Evolutionary conservation across 2,888 invertebrate species (phyloP), one percentile per base, ranked within the genome.

Genomic region (Nysson spinosus): DNA sequence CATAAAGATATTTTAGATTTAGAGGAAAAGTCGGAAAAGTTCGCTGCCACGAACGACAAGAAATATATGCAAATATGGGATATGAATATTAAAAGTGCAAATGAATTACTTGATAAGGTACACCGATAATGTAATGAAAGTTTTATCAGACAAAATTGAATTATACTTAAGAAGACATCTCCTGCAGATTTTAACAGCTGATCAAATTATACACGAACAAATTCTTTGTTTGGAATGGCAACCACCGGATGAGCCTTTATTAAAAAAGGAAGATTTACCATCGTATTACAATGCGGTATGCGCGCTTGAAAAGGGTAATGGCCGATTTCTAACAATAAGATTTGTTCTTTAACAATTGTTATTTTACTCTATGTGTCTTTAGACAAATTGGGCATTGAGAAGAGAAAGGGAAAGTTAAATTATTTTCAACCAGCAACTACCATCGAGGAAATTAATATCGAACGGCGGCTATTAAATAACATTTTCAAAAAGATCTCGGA

Each of bases 401-500:
- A 77, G 35, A 77, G 52, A 16, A 70, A 62, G 12, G 74, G 69
- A 56, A 65, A 78, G 12, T 74, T 68, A 7, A 66, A 77, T 6
- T 43, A 64, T 6, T 70, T 75, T 26, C 69, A 75, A 28, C 35
- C 54, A 9, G 66, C 79, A 9, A 68, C 44, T 5, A 75, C 72
- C 2, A 39, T 75, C 3, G 67, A 72, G 14, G 78, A 82, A 55
- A 62, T 77, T 2, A 82, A 83, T 69, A 64, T 81, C 30, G 82
- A 84, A 51, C 78, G 80, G 61, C 64, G 72, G 35, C 72, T 91
- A 78, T 84, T 94, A 50, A 90, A 90, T 26, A 91, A 91, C 69
- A 91, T 95, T 67, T 86, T 94, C 14, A 89, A 90, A 56, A 88
- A 91, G 56, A 90, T 95, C 26, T 90, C 94, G 0, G 92, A 94